Conservation (phyloP, 2,888 invertebrate species). For the Anodontia alba region DNA sequence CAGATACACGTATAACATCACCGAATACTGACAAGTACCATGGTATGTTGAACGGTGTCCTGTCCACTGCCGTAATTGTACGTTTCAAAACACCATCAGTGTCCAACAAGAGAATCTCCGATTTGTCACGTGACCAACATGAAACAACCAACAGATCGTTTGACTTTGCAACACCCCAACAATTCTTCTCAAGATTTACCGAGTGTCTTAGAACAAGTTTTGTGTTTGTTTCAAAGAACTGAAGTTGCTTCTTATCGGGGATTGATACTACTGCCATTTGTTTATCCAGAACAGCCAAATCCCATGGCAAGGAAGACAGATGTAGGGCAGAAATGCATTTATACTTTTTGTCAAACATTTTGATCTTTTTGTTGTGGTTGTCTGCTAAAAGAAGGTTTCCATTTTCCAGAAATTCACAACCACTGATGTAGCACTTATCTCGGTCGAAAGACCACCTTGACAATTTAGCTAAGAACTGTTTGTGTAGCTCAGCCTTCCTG, state of each 20-base stretch:
- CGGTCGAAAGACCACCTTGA: constrained; percentile 56
- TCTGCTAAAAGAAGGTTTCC: constrained; percentile 48
- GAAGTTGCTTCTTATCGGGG: constrained; percentile 52
- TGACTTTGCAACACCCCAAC: constrained; percentile 48
- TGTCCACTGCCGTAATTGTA: constrained; percentile 30
- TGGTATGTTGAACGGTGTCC: constrained; percentile 47
- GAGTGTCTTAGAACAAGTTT: constrained; percentile 40
- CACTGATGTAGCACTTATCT: constrained; percentile 55
- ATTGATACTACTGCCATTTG: constrained; percentile 41
- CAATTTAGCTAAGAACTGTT: constrained; percentile 44
- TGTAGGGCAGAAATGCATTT: constrained; percentile 46
- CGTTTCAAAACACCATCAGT: constrained; percentile 30
- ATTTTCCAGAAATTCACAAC: constrained; percentile 54
- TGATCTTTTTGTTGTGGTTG: constrained; percentile 57
- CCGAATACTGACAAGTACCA: constrained; percentile 43
- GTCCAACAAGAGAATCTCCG: constrained; percentile 49
- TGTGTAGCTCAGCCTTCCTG: constrained; percentile 37
- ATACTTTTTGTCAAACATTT: constrained; percentile 54
- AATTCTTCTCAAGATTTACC: constrained; percentile 40
- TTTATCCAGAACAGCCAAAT: constrained; percentile 42
- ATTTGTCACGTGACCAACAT: constrained; percentile 51
- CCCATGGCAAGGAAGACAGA: constrained; percentile 52
- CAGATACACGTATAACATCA: constrained; percentile 51
- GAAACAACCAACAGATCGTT: constrained; percentile 39
- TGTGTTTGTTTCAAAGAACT: constrained; percentile 38